Conservation (phyloP, 1,140 invertebrate genomes). For the Lasioglossum albipes region DNA sequence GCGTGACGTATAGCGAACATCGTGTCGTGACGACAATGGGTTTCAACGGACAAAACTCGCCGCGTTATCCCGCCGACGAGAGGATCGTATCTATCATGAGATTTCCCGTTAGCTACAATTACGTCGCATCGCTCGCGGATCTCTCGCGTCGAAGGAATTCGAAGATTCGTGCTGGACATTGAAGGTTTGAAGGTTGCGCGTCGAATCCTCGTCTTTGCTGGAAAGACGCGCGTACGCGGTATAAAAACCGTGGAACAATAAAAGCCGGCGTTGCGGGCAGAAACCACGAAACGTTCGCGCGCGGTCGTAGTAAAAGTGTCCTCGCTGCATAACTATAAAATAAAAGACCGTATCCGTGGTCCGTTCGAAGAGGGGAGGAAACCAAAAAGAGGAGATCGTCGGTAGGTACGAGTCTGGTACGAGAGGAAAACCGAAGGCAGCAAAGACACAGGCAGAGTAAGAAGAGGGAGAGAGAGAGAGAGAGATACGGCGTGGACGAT, state of each 20-base stretch:
- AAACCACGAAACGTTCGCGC: slow-evolving; percentile 59
- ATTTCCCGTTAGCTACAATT: slow-evolving; percentile 40
- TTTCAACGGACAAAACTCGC: slow-evolving; percentile 23
- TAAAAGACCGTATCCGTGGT: slow-evolving; percentile 63
- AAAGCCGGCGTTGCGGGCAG: slow-evolving; percentile 61
- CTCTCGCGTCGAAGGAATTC: not conserved
- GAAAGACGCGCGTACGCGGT: slow-evolving; percentile 24
- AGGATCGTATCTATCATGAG: slow-evolving; percentile 34
- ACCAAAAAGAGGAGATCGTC: slow-evolving; percentile 18
- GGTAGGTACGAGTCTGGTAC: slow-evolving; percentile 8
- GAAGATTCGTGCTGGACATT: not conserved
- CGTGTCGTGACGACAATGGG: slow-evolving; percentile 36
- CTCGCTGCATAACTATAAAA: slow-evolving; percentile 76
- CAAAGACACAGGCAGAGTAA: not conserved
- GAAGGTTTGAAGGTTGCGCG: not conserved
- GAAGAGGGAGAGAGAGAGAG: not conserved
- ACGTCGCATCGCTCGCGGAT: slow-evolving; percentile 13
- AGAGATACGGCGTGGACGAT: not conserved
- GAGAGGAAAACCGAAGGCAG: slow-evolving; percentile 1
- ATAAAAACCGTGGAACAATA: slow-evolving; percentile 68
- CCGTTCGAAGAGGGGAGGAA: not conserved
- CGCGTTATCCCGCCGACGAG: slow-evolving; percentile 17
- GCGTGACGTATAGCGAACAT: slow-evolving; percentile 20
- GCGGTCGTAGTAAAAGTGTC: slow-evolving; percentile 72
- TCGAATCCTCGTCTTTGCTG: no score